A percentile compares a stretch with the other conserved stretches of the same genome.
Conservation (phyloP, 2,797 vertebrate genomes). For the Phoeniculus purpureus region DNA sequence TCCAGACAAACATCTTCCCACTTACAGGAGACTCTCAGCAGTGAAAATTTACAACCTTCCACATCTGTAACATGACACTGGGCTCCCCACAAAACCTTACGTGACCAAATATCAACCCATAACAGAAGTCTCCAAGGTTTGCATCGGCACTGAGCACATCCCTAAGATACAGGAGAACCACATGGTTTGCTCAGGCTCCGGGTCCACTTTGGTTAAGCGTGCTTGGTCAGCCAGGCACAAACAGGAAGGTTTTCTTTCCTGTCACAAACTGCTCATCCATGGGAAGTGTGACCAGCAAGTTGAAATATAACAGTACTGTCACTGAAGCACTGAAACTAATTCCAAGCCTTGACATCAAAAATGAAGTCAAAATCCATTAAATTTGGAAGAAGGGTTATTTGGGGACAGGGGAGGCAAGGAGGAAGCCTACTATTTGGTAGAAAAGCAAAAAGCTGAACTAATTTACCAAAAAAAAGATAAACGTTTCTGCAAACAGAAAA, state of each 20-base stretch:
- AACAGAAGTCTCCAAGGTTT: background rate
- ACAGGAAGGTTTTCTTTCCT: background rate
- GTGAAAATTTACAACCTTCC: background rate
- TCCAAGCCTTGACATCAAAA: background rate
- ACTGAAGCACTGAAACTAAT: background rate
- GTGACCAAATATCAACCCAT: background rate
- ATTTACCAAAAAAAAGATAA: background rate
- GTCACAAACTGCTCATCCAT: background rate
- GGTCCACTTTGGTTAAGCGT: background rate
- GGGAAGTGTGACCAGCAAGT: background rate
- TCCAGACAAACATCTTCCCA: background rate
- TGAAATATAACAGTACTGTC: background rate
- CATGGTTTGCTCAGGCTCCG: fast-evolving
- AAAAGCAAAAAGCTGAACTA: background rate
- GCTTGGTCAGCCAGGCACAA: background rate
- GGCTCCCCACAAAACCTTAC: background rate
- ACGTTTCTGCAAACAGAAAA: background rate
- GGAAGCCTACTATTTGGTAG: background rate
- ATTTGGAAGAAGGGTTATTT: background rate
- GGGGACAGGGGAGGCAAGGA: background rate
- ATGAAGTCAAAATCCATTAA: background rate
- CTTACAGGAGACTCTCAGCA: background rate
- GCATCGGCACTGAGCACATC: background rate
- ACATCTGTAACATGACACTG: background rate
- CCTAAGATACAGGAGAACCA: background rate